Conservation (phyloP, 1,140 invertebrate genomes). For the Belonocnema kinseyi region DNA sequence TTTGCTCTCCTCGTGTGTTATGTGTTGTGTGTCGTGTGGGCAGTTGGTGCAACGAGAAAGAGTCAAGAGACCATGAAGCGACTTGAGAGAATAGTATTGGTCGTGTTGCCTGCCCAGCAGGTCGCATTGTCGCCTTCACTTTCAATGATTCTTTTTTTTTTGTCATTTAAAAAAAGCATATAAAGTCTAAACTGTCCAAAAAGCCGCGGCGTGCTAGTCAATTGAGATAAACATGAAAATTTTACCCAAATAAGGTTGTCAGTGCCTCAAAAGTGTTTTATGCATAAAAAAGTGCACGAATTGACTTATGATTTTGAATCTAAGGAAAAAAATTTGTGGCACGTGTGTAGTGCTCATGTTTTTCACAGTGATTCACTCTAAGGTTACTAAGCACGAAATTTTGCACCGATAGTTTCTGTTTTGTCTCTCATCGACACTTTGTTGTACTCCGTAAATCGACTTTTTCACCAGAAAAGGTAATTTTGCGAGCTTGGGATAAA, state of each 20-base stretch:
- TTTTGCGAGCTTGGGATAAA: too few species aligned
- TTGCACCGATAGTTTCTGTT: neutral
- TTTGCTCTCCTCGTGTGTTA: neutral
- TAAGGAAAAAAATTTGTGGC: neutral
- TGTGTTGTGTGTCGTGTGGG: conserved; percentile 32
- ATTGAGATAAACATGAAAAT: too few species aligned
- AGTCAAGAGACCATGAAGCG: conserved; percentile 40
- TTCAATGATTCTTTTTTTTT: neutral
- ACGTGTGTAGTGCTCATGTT: neutral
- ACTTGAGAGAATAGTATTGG: conserved; percentile 48
- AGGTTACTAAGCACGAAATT: conserved; percentile 11
- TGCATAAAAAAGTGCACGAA: neutral
- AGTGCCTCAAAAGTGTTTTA: neutral
- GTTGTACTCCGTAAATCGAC: too few species aligned
- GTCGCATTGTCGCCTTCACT: conserved; percentile 26
- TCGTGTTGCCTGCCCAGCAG: conserved; percentile 48
- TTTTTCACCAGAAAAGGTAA: too few species aligned
- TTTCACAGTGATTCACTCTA: neutral
- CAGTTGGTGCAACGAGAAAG: conserved; percentile 45
- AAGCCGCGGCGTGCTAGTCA: too few species aligned
- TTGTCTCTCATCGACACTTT: neutral
- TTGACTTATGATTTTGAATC: neutral
- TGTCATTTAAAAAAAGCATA: too few species aligned
- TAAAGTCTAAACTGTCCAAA: too few species aligned
- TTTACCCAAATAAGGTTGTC: neutral